These are phyloP conservation scores for Clarias laeviceps DNA, from an alignment of 2,797 vertebrate genomes.

Conservation along the genomic window DNA sequence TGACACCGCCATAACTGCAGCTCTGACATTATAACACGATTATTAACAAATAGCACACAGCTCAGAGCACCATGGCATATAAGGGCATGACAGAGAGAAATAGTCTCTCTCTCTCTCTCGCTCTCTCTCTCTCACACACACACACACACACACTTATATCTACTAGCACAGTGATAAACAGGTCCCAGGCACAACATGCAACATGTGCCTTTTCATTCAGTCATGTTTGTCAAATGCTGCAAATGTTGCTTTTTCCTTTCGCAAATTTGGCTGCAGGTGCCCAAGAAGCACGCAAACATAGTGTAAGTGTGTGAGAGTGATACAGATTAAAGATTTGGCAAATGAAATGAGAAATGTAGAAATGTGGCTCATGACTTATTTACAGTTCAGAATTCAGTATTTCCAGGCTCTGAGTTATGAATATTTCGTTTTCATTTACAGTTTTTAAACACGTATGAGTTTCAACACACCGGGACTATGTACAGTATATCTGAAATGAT, in stretches of 20 bases:
- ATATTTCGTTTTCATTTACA: constrained; percentile 48
- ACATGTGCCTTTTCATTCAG: not conserved
- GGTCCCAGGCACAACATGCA: not conserved
- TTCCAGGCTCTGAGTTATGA: constrained; percentile 32
- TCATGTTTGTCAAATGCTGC: constrained; percentile 15
- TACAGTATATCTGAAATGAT: not conserved
- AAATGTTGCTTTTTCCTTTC: not conserved
- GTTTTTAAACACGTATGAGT: not conserved
- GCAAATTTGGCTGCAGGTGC: not conserved
- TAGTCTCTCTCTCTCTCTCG: not conserved
- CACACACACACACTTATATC: not conserved
- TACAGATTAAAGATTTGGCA: constrained; percentile 46
- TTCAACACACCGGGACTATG: not conserved
- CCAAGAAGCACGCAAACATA: not conserved
- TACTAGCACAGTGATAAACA: constrained; percentile 19
- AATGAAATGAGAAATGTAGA: constrained; percentile 52
- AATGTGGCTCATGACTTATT: constrained; percentile 56
- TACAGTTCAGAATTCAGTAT: constrained; percentile 33
- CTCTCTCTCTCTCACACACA: not conserved
- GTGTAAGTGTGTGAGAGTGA: not conserved
- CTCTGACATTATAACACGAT: constrained; percentile 43
- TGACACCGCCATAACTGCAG: constrained; percentile 41
- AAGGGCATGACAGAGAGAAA: constrained; percentile 26
- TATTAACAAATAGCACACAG: constrained; percentile 46
- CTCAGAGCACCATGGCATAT: constrained; percentile 25